Conservation (phyloP, 2,113 vertebrate genomes). For the Lampris incognitus region DNA sequence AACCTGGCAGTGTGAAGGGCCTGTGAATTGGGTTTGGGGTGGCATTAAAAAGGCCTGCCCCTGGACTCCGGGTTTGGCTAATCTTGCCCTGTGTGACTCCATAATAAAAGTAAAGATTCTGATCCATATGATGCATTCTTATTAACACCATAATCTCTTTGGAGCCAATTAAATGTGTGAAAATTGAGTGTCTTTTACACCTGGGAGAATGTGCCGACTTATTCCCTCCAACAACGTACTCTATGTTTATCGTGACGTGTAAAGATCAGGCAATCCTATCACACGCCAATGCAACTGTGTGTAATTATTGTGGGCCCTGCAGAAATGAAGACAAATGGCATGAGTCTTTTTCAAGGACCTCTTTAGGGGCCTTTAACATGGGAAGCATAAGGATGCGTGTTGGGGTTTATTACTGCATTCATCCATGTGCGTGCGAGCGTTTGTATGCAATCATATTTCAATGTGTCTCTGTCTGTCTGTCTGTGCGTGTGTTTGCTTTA, state of each 20-base stretch:
- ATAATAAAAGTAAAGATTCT: neutral
- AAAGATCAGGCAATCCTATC: constrained; percentile 39
- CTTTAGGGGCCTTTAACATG: constrained; percentile 9
- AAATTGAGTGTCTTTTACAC: constrained; percentile 11
- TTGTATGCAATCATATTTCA: neutral
- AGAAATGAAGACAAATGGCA: constrained; percentile 31
- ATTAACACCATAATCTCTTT: constrained; percentile 6
- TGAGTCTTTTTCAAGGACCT: constrained; percentile 32
- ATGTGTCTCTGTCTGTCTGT: constrained; percentile 35
- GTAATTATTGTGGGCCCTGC: constrained; percentile 40
- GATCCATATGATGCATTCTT: constrained; percentile 10
- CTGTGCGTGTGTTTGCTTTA: constrained; percentile 43
- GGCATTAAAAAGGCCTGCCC: too few relatives aligned
- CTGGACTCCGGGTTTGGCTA: too few relatives aligned
- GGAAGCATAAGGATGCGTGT: constrained; percentile 21
- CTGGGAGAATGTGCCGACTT: constrained; percentile 9
- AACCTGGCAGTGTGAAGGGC: too few relatives aligned
- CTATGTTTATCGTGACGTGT: constrained; percentile 1
- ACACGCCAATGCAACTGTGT: constrained; percentile 24
- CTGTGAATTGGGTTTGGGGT: too few relatives aligned
- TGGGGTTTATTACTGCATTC: constrained; percentile 5
- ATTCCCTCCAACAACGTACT: neutral
- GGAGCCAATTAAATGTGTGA: constrained; percentile 24
- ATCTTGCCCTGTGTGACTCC: neutral
- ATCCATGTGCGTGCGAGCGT: neutral